Percentiles rank a stretch among this genome's conserved stretches.
These are phyloP conservation scores for Dolichotis patagonum DNA, from an alignment of 2,113 vertebrate species.

Conservation along the genomic window DNA sequence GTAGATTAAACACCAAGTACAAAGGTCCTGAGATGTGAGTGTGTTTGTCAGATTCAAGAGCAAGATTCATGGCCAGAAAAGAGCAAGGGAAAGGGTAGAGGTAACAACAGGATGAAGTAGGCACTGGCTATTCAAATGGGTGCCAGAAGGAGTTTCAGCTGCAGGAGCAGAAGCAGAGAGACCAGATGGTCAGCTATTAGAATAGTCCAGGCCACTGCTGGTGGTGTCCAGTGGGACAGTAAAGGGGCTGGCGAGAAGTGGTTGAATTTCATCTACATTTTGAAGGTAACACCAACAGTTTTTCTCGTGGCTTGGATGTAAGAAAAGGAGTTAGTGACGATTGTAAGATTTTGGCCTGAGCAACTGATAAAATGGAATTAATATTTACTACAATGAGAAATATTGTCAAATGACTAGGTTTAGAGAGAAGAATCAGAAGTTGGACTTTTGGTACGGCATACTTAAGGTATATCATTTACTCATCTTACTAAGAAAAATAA, in stretches of 20 bases:
- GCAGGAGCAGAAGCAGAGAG: neutral
- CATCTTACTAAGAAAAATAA: slow-evolving; percentile 15
- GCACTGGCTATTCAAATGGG: neutral
- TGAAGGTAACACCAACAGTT: neutral
- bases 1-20: neutral
- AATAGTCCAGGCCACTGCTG: neutral
- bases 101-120: neutral
- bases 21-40: neutral
- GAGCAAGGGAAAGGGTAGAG: neutral
- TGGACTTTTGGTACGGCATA: neutral
- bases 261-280: neutral
- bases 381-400: slow-evolving; percentile 7
- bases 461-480: neutral
- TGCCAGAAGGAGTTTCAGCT: neutral
- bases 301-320: neutral
- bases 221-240: neutral
- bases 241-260: neutral
- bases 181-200: neutral
- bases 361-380: neutral
- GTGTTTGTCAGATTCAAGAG: neutral
- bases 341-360: neutral
- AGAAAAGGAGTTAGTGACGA: neutral
- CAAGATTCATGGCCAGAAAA: neutral
- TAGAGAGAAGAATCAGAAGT: neutral
- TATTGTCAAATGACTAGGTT: neutral